Base-by-base conservation (phyloP, 2,888 invertebrate genomes). In the Selenia dentaria region DNA sequence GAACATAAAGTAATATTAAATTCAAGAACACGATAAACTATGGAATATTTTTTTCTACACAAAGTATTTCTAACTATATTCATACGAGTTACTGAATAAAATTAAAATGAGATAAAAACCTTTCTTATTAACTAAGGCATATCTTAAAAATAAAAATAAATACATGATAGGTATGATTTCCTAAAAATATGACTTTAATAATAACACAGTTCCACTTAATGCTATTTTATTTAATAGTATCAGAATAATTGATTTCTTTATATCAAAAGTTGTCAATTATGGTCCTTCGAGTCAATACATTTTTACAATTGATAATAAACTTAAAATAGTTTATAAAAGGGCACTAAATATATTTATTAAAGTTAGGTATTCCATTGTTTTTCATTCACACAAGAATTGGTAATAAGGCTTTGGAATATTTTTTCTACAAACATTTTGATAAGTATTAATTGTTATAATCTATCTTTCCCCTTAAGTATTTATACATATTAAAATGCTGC, bases 131-230 rank as follows among this genome's bases (percentile, higher is more conserved):
- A 50, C 28, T 51, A 58, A 57, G 42, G 50, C 38, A 45, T 53
- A 28, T 53, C 28, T 54, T 53, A 58, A 45, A 36, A 56, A 44
- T 37, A 51, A 63, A 59, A 61, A 64, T 62, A 65, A 62, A 64
- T 52, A 59, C 42, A 55, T 41, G 28, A 45, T 59, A 58, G 34
- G 39, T 47, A 37, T 32, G 33, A 44, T 55, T 55, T 43, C n/a
- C 27, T 52, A 55, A 55, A 42, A 40, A 43, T 33, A 42, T 38
- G 22, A 35, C 22, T 31, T 34, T 37, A 18, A 34, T 22, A 2
- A 22, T 22, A 8, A 14, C 28, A 3, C 8, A 24, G 2, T n/a
- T n/a, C 6, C n/a, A n/a, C 6, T n/a, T n/a, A 16, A 16, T 16
- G 16, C 16, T 16, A 16, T 4, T n/a, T n/a, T n/a, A n/a, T n/a